Conservation (phyloP, 2,797 vertebrate species). For the Oreochromis grahami region DNA sequence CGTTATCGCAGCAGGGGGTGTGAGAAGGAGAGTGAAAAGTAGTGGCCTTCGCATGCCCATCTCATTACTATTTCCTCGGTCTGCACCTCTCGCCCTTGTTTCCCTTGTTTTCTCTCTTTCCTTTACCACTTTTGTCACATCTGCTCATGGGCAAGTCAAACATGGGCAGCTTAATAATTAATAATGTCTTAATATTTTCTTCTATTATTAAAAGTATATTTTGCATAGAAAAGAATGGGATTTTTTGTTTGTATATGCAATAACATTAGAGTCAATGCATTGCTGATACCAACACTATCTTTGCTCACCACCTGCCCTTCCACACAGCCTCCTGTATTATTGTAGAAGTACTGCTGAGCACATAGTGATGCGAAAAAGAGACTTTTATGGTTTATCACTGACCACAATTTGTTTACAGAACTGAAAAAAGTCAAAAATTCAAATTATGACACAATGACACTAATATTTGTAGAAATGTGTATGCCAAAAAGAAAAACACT, state of each 20-base stretch:
- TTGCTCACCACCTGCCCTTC: not conserved
- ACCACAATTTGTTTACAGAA: not conserved
- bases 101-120: constrained; percentile 1
- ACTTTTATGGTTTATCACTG: not conserved
- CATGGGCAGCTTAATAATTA: not conserved
- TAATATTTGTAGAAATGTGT: not conserved
- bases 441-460: not conserved
- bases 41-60: constrained; percentile 21
- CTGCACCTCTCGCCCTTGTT: constrained; percentile 31
- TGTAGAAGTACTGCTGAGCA: not conserved
- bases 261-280: not conserved
- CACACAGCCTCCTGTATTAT: not conserved
- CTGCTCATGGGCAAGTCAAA: constrained; percentile 12
- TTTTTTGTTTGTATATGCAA: not conserved
- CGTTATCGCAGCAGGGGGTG: constrained; percentile 61
- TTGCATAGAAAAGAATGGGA: not conserved
- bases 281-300: not conserved
- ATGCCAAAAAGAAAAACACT: not conserved
- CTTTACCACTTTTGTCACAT: constrained; percentile 4
- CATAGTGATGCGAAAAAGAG: not conserved
- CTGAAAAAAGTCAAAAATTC: not conserved
- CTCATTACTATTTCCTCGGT: constrained; percentile 61
- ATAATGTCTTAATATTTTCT: not conserved
- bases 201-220: not conserved
- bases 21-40: not conserved